A percentile compares a stretch with the other conserved stretches of the same genome.
Evolutionary conservation across 2,888 invertebrate genomes (phyloP).

Genomic region (Saturnia japonica): DNA sequence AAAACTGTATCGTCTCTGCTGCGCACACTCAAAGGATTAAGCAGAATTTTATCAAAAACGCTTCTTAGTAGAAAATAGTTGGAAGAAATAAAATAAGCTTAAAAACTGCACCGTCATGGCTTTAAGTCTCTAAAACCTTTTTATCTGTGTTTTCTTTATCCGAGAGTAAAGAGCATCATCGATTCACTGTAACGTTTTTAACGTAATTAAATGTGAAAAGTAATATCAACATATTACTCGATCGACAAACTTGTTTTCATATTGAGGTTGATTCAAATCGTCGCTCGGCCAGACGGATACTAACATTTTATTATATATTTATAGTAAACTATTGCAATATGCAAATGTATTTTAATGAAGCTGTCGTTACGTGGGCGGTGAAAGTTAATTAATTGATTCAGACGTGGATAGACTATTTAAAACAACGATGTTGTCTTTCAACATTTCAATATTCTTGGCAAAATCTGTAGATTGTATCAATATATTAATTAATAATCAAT

Average conservation of each 20-base stretch:
- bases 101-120: neutral
- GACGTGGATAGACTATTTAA: neutral
- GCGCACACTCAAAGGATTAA: too few species aligned
- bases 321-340: constrained; percentile 4
- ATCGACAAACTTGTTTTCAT: neutral
- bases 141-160: neutral
- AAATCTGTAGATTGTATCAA: neutral
- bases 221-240: neutral
- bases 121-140: neutral
- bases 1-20: too few species aligned
- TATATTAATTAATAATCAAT: too few species aligned
- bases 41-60: too few species aligned
- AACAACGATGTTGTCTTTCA: neutral
- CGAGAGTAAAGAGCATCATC: neutral
- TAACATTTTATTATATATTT: neutral
- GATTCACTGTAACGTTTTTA: neutral
- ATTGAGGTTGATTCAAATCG: neutral
- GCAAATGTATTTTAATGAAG: constrained; percentile 13
- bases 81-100: neutral
- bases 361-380: constrained; percentile 6
- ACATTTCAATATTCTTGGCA: neutral
- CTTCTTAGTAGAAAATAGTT: too few species aligned
- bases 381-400: constrained; percentile 8
- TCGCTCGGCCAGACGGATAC: neutral
- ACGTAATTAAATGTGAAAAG: neutral